Evolutionary conservation across 2,888 invertebrate species (phyloP).

Genomic region (Boloria selene): DNA sequence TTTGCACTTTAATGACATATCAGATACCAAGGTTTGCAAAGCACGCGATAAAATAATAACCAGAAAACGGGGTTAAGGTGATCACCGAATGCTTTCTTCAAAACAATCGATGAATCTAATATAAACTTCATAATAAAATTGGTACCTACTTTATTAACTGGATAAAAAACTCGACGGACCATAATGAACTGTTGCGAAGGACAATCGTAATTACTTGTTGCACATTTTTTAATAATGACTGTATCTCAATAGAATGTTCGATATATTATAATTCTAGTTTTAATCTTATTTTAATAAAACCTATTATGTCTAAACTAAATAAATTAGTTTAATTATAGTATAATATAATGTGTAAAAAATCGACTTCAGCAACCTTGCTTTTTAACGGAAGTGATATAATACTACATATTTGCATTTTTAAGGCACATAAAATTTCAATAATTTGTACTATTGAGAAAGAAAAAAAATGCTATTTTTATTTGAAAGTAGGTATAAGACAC

Average conservation of each 20-base stretch:
- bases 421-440: too few species aligned
- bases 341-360: too few species aligned
- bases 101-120: constrained; percentile 39
- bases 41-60: constrained; percentile 59
- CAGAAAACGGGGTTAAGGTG: constrained; percentile 67
- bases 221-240: constrained; percentile 37
- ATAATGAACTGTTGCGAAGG: constrained; percentile 35
- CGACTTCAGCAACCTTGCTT: too few species aligned
- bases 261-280: constrained; percentile 6
- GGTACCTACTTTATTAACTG: constrained; percentile 26
- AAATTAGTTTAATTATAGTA: too few species aligned
- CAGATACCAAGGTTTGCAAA: constrained; percentile 52
- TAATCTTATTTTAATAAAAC: too few species aligned
- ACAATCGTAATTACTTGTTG: constrained; percentile 35
- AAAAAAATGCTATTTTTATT: too few species aligned
- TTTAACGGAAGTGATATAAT: too few species aligned
- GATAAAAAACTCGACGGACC: constrained; percentile 36
- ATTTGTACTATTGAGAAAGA: too few species aligned
- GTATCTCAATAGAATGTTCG: constrained; percentile 29
- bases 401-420: too few species aligned
- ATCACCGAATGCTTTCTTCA: constrained; percentile 56
- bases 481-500: too few species aligned
- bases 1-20: constrained; percentile 34
- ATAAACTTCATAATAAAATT: constrained; percentile 27
- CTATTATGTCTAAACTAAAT: too few species aligned